Base-by-base conservation (phyloP, 1,140 invertebrate species). In the Lasioglossum albipes region DNA sequence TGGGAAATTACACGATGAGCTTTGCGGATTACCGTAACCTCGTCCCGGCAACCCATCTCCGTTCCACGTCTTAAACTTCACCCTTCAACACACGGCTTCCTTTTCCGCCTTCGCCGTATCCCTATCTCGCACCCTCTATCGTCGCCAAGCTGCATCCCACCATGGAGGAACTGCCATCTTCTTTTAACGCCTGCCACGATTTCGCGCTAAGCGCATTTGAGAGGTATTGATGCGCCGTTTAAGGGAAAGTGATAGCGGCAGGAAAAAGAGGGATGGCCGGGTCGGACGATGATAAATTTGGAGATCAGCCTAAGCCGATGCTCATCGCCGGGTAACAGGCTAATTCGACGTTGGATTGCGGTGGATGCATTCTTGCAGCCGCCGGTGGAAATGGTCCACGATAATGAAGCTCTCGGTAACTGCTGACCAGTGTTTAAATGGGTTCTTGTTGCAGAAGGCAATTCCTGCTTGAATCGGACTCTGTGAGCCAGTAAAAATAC, bases 1-100 rank as follows among this genome's bases (percentile, higher is more conserved):
- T 89, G 89, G 89, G 89, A 90, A 90, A 90, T 90, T 90, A 90
- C 85, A 86, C 82, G 87, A 90, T 85, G 88, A 90, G 87, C 87
- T 88, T 78, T 86, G 71, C 64, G 83, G 84, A 87, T 87, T 89
- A 86, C 83, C 49, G 65, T 81, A 82, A 84, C 84, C 83, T 85
- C 81, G 67, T 77, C 57, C 62, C 20, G 42, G 75, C 52, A 71
- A 71, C 75, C 75, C 41, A 36, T 70, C 57, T 45, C 62, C 62
- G 64, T 64, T 57, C 54, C 36, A 31, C 52, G 71, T 65, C 36
- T 66, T 49, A 42, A 42, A 45, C 61, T 57, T 61, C 54, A 77
- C 65, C 70, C 57, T 76, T 67, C 18, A 10, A 18, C 69, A 22
- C 54, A 70, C 42, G 42, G 36, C 22, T 54, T 54, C 54, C 5